Conservation (phyloP, 2,113 vertebrate species). For the Gobius niger region DNA sequence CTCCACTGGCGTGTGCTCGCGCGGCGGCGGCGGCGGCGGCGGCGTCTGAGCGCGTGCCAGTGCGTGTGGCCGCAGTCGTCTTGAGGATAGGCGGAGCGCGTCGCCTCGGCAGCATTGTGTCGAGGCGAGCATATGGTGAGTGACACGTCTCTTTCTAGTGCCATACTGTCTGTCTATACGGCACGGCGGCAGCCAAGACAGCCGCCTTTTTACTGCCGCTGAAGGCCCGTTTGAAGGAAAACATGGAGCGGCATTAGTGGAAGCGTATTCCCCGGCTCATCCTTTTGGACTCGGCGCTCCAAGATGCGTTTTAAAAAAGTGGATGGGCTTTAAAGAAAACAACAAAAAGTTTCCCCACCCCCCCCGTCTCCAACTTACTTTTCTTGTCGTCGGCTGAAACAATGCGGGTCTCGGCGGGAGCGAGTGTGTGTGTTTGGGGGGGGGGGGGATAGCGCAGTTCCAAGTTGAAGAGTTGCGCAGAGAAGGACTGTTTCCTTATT, state of each 20-base stretch:
- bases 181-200: constrained; percentile 69
- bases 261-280: constrained; percentile 68
- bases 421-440: constrained; percentile 15
- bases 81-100: constrained; percentile 57
- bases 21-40: no score
- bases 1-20: no score
- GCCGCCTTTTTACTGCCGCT: constrained; percentile 61
- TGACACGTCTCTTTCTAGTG: constrained; percentile 68
- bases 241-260: constrained; percentile 71
- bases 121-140: constrained; percentile 70
- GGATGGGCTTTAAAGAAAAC: constrained; percentile 63
- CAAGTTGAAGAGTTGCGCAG: constrained; percentile 48
- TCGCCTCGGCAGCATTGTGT: constrained; percentile 51
- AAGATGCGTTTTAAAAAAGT: constrained; percentile 65
- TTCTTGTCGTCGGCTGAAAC: constrained; percentile 69
- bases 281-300: constrained; percentile 57
- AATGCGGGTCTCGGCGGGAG: constrained; percentile 47
- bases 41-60: neutral
- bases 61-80: constrained; percentile 43
- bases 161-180: constrained; percentile 68
- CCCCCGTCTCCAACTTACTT: constrained; percentile 54
- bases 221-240: constrained; percentile 69
- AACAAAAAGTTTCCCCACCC: constrained; percentile 33
- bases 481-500: constrained; percentile 57
- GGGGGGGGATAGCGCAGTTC: constrained; percentile 51